Evolutionary conservation across 2,797 vertebrate genomes (phyloP).

Genomic region (Clarias laeviceps): DNA sequence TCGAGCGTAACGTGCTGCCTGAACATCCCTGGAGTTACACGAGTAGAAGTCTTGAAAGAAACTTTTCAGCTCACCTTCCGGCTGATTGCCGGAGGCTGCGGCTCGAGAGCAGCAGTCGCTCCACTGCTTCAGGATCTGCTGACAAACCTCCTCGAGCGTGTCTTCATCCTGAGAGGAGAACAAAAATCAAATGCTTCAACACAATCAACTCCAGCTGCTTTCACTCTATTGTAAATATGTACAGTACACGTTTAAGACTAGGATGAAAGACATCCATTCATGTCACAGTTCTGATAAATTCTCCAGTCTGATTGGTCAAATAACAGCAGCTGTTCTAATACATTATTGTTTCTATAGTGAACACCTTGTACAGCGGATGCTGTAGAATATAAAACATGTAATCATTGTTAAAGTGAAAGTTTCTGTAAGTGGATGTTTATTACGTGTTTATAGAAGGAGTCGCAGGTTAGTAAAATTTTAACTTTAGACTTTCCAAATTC

Average conservation of each 20-base stretch:
- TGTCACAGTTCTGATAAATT: background rate
- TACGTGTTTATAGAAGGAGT: background rate
- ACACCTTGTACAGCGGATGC: background rate
- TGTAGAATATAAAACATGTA: background rate
- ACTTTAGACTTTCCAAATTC: background rate
- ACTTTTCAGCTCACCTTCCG: slow-evolving; percentile 72
- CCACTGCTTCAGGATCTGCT: slow-evolving; percentile 89
- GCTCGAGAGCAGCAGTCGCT: slow-evolving; percentile 69
- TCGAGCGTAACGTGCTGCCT: background rate
- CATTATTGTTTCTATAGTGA: background rate
- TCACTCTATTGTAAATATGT: background rate
- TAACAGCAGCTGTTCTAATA: background rate
- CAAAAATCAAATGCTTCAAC: background rate
- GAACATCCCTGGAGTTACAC: background rate
- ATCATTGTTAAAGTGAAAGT: background rate
- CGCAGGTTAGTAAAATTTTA: background rate
- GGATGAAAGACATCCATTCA: background rate
- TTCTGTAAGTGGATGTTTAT: background rate
- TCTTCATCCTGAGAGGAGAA: slow-evolving; percentile 85
- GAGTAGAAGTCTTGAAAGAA: background rate
- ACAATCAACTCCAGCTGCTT: background rate
- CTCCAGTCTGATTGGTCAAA: background rate
- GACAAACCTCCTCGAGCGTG: slow-evolving; percentile 82
- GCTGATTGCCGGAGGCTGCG: slow-evolving; percentile 66
- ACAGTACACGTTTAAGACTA: background rate